phyloP scores from a whole-genome alignment of 2,888 invertebrate species.

The Diabrotica balteata region DNA sequence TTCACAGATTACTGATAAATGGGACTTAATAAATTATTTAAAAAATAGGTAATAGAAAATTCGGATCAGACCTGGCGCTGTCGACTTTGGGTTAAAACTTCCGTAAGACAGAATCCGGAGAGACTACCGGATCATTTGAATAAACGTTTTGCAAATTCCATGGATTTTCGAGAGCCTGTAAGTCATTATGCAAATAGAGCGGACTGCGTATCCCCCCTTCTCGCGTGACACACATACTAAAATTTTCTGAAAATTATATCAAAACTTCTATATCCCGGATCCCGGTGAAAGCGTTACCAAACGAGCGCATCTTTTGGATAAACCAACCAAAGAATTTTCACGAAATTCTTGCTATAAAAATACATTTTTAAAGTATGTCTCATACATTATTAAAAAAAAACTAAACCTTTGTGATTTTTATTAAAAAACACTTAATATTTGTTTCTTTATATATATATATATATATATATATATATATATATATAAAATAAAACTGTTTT shows the following conservation, averaged over 20 bases:
- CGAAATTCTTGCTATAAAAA: too few relatives aligned
- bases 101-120: slow-evolving; percentile 23
- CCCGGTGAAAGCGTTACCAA: slow-evolving; percentile 13
- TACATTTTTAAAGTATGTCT: too few relatives aligned
- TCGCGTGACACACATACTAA: slow-evolving; percentile 49
- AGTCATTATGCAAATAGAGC: slow-evolving; percentile 50
- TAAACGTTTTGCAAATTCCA: slow-evolving; percentile 56
- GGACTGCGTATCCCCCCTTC: slow-evolving; percentile 44
- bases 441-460: too few relatives aligned
- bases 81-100: slow-evolving; percentile 21
- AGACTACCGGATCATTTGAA: slow-evolving; percentile 46
- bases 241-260: slow-evolving; percentile 39
- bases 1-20: too few relatives aligned
- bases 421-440: too few relatives aligned
- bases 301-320: slow-evolving; percentile 12
- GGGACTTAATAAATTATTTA: too few relatives aligned
- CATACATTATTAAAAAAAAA: too few relatives aligned
- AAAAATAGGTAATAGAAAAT: slow-evolving; percentile 9
- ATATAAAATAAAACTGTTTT: too few relatives aligned
- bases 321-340: slow-evolving; percentile 1
- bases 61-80: slow-evolving; percentile 12
- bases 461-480: too few relatives aligned
- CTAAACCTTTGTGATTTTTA: too few relatives aligned
- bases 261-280: slow-evolving; percentile 32
- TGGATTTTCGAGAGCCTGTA: slow-evolving; percentile 51